Evolutionary conservation across 2,113 vertebrate genomes (phyloP).

Genomic region (Tor tambroides): DNA sequence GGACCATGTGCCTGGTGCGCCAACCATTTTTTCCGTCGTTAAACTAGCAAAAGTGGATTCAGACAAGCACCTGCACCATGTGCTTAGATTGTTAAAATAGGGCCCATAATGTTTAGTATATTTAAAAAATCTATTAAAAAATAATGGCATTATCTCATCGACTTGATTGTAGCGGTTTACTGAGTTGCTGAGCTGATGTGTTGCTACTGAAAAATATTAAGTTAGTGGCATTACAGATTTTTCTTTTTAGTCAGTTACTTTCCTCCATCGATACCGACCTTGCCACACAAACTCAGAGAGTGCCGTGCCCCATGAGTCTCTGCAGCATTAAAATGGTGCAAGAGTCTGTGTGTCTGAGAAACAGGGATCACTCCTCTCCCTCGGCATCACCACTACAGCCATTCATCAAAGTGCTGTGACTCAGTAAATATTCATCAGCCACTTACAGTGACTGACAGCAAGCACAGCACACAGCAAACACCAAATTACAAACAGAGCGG

Average conservation of each 20-base stretch:
- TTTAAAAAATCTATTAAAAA: too few species aligned
- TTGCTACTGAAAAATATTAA: neutral
- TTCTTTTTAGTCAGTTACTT: neutral
- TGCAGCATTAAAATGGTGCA: conserved; percentile 22
- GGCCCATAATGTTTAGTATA: too few species aligned
- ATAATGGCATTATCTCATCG: neutral
- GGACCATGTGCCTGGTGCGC: too few species aligned
- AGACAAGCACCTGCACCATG: too few species aligned
- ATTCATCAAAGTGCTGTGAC: conserved; percentile 45
- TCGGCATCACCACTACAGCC: conserved; percentile 22
- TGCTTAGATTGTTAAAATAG: too few species aligned
- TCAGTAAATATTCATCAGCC: conserved; percentile 56
- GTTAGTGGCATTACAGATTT: neutral
- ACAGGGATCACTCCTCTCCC: conserved; percentile 3
- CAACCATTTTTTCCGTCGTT: too few species aligned
- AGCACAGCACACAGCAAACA: conserved; percentile 5
- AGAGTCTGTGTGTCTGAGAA: conserved; percentile 6
- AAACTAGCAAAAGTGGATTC: too few species aligned
- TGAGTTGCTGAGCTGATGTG: neutral
- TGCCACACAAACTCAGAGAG: neutral
- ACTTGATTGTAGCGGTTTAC: neutral
- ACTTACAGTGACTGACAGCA: conserved; percentile 47
- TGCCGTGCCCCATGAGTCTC: neutral
- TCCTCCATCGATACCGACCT: neutral
- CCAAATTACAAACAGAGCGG: conserved; percentile 34